Conservation (phyloP, 2,797 vertebrate genomes). For the Antrozous pallidus region DNA sequence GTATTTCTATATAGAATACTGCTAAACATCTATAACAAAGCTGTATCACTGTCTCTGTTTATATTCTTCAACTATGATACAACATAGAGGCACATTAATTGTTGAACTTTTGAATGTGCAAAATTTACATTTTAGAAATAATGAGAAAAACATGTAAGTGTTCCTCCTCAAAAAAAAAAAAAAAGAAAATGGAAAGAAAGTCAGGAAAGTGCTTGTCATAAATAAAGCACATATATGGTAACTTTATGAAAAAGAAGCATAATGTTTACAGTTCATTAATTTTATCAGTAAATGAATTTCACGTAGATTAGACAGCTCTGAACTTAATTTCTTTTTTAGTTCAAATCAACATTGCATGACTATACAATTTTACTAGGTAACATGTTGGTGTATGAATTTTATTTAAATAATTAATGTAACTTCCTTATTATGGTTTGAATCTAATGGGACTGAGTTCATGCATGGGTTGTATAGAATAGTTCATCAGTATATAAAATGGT, state of each 20-base stretch:
- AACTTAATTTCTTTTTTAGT: neutral
- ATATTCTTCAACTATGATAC: slow-evolving; percentile 92
- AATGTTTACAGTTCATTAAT: neutral
- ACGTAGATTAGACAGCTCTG: neutral
- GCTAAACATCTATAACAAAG: slow-evolving; percentile 89
- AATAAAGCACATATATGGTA: neutral
- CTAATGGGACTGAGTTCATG: neutral
- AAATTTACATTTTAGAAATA: slow-evolving; percentile 84
- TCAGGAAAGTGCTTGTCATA: neutral
- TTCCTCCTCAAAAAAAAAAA: neutral
- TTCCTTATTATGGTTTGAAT: slow-evolving; percentile 3
- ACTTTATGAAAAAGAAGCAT: neutral
- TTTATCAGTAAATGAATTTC: neutral
- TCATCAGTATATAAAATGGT: slow-evolving; percentile 4
- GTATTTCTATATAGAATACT: slow-evolving; percentile 90
- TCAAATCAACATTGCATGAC: neutral
- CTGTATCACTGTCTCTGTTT: slow-evolving; percentile 94
- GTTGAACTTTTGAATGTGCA: slow-evolving; percentile 95
- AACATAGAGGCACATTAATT: slow-evolving; percentile 90
- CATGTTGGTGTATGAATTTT: slow-evolving; percentile 1
- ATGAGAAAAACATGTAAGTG: neutral
- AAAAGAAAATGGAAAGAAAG: neutral
- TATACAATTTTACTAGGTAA: slow-evolving; percentile 1
- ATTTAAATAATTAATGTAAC: neutral
- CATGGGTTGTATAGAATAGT: neutral